phyloP scores from a whole-genome alignment of 2,113 vertebrate genomes.

The Aptenodytes forsteri region DNA sequence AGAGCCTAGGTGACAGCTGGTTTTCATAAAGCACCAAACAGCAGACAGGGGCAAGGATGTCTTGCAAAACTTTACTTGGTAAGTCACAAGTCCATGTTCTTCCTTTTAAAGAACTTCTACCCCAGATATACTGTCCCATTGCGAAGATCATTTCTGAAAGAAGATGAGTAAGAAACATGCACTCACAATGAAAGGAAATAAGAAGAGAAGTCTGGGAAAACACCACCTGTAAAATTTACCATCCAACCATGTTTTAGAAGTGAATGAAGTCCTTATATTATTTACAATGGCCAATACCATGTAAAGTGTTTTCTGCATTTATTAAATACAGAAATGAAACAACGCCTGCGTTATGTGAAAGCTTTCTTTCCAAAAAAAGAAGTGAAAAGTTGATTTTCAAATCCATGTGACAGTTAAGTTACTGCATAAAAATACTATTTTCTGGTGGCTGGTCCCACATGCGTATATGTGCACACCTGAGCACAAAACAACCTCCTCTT shows the following conservation, averaged over 20 bases:
- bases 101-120: neutral
- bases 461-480: fast-evolving
- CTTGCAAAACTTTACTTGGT: neutral
- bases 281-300: neutral
- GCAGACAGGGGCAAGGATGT: neutral
- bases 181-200: neutral
- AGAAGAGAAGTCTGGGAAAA: neutral
- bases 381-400: neutral
- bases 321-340: neutral
- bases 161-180: neutral
- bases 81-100: neutral
- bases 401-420: neutral
- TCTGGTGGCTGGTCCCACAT: neutral
- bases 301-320: neutral
- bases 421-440: neutral
- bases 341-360: neutral
- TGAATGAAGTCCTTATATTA: neutral
- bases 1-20: neutral
- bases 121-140: neutral
- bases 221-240: neutral
- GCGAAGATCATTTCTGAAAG: neutral
- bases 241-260: neutral
- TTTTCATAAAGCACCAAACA: neutral
- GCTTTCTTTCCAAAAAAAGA: neutral
- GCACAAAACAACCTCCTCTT: neutral